Evolutionary conservation across 1,140 invertebrate genomes (phyloP), one percentile per base, ranked within the genome.

Genomic region (Teleopsis dalmanni): DNA sequence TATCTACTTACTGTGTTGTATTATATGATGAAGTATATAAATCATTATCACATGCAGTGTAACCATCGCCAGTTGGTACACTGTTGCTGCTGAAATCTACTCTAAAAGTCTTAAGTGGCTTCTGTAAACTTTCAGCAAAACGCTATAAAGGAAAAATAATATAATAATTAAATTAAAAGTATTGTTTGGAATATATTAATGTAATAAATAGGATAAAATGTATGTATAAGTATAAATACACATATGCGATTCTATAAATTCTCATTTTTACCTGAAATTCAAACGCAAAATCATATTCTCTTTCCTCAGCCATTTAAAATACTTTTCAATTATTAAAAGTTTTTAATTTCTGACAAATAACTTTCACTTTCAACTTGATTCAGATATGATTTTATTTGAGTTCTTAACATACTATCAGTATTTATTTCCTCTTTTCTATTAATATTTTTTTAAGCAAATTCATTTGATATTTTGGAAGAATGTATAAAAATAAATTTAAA

Each of bases 271-370:
- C 76, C 76, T 76, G 73, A 67, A 77, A 77, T 67, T 79, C 76
- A 66, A 74, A 78, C 50, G 76, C 74, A 67, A 79, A 79, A 68
- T 78, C 75, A 72, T 78, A 78, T 57, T 78, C 75, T 64, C 23
- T 25, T 37, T 47, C 45, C 26, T 47, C 45, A 36, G 45, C 45
- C 45, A 47, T 47, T 44, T 21, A 31, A 34, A n/a, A n/a, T n/a
- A n/a, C n/a, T n/a, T n/a, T n/a, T n/a, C n/a, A n/a, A n/a, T n/a
- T n/a, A n/a, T n/a, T n/a, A n/a, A n/a, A n/a, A n/a, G n/a, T n/a
- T n/a, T n/a, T n/a, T n/a, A n/a, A n/a, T n/a, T n/a, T n/a, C n/a
- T n/a, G n/a, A n/a, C n/a, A n/a, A n/a, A n/a, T n/a, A n/a, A n/a
- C n/a, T n/a, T n/a, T n/a, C n/a, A n/a, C n/a, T n/a, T n/a, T n/a